These are phyloP conservation scores for Chelonia mydas DNA, from an alignment of 2,797 vertebrate species.

Conservation along the genomic window DNA sequence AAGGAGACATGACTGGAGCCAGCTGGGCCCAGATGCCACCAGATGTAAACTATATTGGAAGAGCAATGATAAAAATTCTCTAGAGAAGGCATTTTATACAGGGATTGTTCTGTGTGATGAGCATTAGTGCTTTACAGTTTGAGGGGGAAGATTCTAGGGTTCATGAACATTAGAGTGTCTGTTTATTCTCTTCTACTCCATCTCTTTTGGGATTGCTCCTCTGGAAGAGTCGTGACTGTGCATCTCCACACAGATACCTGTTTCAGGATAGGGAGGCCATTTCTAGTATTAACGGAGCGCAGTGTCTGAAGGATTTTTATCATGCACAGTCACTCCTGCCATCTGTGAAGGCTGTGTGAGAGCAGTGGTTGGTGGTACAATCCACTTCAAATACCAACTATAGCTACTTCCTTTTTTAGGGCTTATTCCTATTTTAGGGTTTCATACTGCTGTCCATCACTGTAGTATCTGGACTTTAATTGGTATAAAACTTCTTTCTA, in stretches of 20 bases:
- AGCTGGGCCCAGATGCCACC: not conserved
- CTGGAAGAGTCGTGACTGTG: not conserved
- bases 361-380: conserved; percentile 1
- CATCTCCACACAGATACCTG: not conserved
- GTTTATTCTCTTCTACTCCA: not conserved
- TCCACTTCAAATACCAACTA: conserved; percentile 24
- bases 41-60: not conserved
- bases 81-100: not conserved
- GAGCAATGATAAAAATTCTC: not conserved
- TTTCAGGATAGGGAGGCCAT: not conserved
- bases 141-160: not conserved
- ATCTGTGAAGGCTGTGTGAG: not conserved
- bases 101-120: not conserved
- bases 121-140: not conserved
- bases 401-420: not conserved
- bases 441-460: not conserved
- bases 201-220: not conserved
- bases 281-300: conserved; percentile 24
- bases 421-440: not conserved
- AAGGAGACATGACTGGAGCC: not conserved
- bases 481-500: not conserved
- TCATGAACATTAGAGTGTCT: not conserved
- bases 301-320: conserved; percentile 6
- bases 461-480: not conserved
- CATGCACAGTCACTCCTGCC: not conserved